A percentile compares a stretch with the other conserved stretches of the same genome.
phyloP scores from a whole-genome alignment of 2,797 vertebrate genomes.

The Bradypodion ventrale region DNA sequence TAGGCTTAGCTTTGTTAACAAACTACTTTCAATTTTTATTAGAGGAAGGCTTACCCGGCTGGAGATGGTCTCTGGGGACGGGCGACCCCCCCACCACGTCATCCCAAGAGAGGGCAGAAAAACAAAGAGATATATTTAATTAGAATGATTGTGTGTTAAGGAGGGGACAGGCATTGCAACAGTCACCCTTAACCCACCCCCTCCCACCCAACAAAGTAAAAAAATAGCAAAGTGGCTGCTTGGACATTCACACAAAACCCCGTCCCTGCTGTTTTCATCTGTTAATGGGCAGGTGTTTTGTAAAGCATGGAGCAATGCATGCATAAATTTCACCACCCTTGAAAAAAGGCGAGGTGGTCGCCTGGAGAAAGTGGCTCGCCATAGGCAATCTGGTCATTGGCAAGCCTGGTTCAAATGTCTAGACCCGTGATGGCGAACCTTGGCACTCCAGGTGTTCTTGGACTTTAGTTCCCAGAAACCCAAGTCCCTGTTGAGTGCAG shows the following conservation, averaged over 20 bases:
- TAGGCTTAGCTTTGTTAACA: no score
- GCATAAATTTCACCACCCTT: not conserved
- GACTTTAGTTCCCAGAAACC: no score
- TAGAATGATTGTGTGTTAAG: not conserved
- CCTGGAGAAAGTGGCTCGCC: not conserved
- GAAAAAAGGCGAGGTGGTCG: not conserved
- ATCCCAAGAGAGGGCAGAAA: accelerated
- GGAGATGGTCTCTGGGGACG: slow-evolving; percentile 21
- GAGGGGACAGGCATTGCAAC: no score
- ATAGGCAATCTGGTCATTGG: no score
- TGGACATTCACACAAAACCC: not conserved
- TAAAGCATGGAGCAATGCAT: no score
- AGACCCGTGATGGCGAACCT: no score
- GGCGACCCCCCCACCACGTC: not conserved
- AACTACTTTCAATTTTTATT: not conserved
- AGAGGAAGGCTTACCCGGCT: slow-evolving; percentile 38
- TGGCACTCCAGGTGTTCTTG: no score
- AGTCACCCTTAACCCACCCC: not conserved
- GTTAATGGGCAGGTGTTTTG: not conserved
- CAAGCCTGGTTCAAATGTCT: not conserved
- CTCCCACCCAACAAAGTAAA: no score
- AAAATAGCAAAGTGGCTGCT: not conserved
- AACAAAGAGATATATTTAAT: slow-evolving; percentile 30
- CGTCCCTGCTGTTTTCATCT: no score
- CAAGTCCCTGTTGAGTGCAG: no score